Base-by-base conservation (phyloP, 2,888 invertebrate genomes). In the Philhelius pedissequus region DNA sequence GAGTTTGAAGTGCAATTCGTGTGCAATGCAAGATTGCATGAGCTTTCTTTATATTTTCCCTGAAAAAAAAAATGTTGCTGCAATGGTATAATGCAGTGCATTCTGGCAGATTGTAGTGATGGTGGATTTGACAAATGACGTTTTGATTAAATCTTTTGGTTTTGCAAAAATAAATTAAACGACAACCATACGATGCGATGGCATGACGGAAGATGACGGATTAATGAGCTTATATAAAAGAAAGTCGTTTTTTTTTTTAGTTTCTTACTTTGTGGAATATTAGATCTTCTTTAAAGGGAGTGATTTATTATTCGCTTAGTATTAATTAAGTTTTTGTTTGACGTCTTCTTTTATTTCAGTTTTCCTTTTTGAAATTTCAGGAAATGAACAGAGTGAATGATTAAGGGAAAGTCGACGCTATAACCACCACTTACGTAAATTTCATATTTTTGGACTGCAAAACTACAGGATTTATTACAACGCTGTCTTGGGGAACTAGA, bases 141-240 rank as follows among this genome's bases (percentile, higher is more conserved):
- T 79, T 83, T 83, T 83, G 83, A 83, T 83, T 83, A 83, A 79
- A 83, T 83, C 83, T 83, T 32, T 69, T 79, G 69, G 83, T 48
- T 74, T 32, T 83, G 25, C 48, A 54, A 52, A 64, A 73, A 69
- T 74, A 78, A 74, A 83, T 83, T 83, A 74, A 77, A 82, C 64
- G 52, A 60, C 64, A 22, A 48, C 35, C 52, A 48, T 56, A 32
- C 48, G 45, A 32, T 52, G 58, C 35, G 60, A 48, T 56, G 40
- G 58, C 56, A 32, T 52, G 58, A 58, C 52, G 56, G 32, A 76
- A 50, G 76, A 68, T 32, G 73, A 74, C 50, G 69, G 56, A 27
- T 56, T 56, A 54, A 56, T 71, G 54, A 69, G 52, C 62, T 62
- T 43, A 27, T 62, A 62, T 54, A 38, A 56, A 54, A 45, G 30